phyloP scores from a whole-genome alignment of 2,888 invertebrate species.

The Melanotus villosus region DNA sequence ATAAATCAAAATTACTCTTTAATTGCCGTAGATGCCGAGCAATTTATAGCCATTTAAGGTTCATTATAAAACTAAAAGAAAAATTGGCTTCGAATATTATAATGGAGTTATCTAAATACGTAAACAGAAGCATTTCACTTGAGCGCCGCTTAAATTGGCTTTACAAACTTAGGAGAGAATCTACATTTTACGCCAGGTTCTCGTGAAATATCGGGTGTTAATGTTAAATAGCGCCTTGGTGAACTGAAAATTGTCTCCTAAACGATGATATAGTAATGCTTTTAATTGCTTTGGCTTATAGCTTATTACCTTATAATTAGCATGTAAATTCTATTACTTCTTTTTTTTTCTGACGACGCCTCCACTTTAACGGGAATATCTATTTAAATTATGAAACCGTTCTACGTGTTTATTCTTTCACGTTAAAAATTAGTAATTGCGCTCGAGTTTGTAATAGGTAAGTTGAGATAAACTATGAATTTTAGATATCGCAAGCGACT shows the following conservation, averaged over 20 bases:
- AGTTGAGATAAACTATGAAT: too few species aligned
- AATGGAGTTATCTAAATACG: slow-evolving; percentile 29
- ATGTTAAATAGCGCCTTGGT: slow-evolving; percentile 1
- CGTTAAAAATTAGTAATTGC: too few species aligned
- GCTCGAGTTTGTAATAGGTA: too few species aligned
- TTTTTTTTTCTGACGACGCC: background rate
- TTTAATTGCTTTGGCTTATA: slow-evolving; percentile 16
- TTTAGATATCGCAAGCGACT: too few species aligned
- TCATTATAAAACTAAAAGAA: slow-evolving; percentile 32
- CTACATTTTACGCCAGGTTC: slow-evolving; percentile 14
- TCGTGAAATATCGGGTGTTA: slow-evolving; percentile 30
- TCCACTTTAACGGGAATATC: too few species aligned
- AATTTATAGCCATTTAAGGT: slow-evolving; percentile 40
- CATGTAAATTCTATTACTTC: slow-evolving; percentile 13
- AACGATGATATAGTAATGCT: slow-evolving; percentile 22
- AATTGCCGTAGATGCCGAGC: slow-evolving; percentile 32
- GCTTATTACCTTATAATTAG: slow-evolving; percentile 20
- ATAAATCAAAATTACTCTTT: slow-evolving; percentile 45
- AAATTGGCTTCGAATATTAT: slow-evolving; percentile 22
- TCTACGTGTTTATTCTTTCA: too few species aligned
- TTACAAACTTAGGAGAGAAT: slow-evolving; percentile 24
- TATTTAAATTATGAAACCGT: too few species aligned
- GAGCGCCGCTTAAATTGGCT: slow-evolving; percentile 30
- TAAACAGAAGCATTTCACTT: slow-evolving; percentile 28
- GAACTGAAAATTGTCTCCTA: slow-evolving; percentile 15